Conservation (phyloP, 1,140 invertebrate species). For the Plectrocnemia conspersa region DNA sequence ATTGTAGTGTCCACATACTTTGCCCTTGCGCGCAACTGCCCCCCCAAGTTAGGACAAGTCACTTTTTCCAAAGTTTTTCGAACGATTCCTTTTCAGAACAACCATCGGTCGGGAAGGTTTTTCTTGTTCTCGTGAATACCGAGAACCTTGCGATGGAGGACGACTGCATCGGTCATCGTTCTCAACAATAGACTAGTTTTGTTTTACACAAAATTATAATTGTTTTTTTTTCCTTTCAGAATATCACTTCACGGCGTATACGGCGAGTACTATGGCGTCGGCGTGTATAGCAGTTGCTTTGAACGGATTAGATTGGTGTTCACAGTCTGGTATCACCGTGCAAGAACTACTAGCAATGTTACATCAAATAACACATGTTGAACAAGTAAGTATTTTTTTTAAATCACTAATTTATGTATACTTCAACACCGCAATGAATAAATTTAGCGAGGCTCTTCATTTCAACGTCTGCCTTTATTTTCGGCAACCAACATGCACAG, state of each 20-base stretch:
- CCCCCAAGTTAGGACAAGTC: slow-evolving; percentile 21
- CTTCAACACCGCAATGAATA: too few species aligned
- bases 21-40: neutral
- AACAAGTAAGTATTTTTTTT: slow-evolving; percentile 59
- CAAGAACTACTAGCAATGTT: slow-evolving; percentile 58
- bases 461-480: too few species aligned
- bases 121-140: slow-evolving; percentile 8
- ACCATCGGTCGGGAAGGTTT: neutral
- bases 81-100: neutral
- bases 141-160: slow-evolving; percentile 11
- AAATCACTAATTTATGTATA: neutral
- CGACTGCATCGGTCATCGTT: slow-evolving; percentile 10
- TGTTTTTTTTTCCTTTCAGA: slow-evolving; percentile 61
- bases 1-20: neutral
- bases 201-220: neutral
- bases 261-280: slow-evolving; percentile 82
- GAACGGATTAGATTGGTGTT: slow-evolving; percentile 68
- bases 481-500: too few species aligned
- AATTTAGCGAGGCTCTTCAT: too few species aligned
- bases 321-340: slow-evolving; percentile 48
- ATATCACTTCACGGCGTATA: slow-evolving; percentile 79
- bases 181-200: neutral
- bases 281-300: slow-evolving; percentile 79
- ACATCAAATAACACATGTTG: slow-evolving; percentile 69
- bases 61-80: slow-evolving; percentile 15